Evolutionary conservation across 2,113 vertebrate species (phyloP).

Genomic region (Motacilla alba): DNA sequence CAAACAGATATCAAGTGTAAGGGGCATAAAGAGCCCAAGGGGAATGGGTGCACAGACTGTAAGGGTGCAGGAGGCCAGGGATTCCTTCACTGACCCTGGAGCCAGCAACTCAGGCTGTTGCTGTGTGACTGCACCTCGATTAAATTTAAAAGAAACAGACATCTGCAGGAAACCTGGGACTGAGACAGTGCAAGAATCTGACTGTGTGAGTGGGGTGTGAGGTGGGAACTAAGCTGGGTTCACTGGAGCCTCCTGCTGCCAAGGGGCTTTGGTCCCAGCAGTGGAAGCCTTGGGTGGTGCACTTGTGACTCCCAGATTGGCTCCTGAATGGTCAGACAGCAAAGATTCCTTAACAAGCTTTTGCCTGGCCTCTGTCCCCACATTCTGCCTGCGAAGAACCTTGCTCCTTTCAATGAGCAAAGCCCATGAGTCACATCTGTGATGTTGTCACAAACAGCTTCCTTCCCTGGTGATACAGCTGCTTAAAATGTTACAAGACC

Average conservation of each 20-base stretch:
- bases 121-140: background rate
- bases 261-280: background rate
- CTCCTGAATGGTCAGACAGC: background rate
- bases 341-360: background rate
- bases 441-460: background rate
- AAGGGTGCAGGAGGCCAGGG: background rate
- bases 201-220: no score
- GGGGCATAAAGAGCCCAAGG: background rate
- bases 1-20: background rate
- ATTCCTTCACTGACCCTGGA: background rate
- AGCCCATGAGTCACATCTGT: background rate
- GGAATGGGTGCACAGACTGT: no score
- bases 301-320: background rate
- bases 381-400: fast-evolving
- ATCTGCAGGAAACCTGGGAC: background rate
- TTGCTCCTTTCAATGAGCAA: fast-evolving
- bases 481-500: background rate
- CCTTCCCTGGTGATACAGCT: background rate
- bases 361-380: background rate
- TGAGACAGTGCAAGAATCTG: background rate
- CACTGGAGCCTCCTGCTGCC: background rate
- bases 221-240: background rate
- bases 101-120: background rate
- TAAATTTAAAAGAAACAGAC: background rate
- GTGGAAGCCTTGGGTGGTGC: background rate